A percentile compares a stretch with the other conserved stretches of the same genome.
phyloP scores from a whole-genome alignment of 1,140 invertebrate species.

The Stegodyphus mimosarum region DNA sequence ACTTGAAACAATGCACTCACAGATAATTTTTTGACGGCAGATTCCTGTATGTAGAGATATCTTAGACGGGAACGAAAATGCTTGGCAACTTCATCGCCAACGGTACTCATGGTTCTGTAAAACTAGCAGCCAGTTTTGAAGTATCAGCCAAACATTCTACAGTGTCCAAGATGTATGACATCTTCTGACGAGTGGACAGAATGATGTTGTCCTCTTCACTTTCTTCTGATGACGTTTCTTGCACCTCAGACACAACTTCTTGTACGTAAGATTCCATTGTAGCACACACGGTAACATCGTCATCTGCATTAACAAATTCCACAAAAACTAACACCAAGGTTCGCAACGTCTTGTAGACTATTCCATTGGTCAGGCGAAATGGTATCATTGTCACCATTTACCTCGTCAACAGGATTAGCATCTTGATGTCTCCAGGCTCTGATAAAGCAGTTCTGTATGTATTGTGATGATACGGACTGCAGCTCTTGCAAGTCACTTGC shows the following conservation, averaged over 20 bases:
- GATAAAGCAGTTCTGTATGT: background rate
- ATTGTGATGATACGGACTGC: background rate
- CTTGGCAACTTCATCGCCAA: too few relatives aligned
- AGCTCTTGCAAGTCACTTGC: constrained; percentile 4
- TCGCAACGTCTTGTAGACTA: background rate
- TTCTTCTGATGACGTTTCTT: too few relatives aligned
- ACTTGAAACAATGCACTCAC: too few relatives aligned
- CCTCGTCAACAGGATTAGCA: background rate
- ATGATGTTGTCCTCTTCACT: too few relatives aligned
- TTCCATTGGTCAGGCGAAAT: background rate
- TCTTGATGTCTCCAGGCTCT: background rate
- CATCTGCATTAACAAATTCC: too few relatives aligned
- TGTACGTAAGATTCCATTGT: background rate
- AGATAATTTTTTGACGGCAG: too few relatives aligned
- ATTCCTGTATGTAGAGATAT: background rate
- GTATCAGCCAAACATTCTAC: background rate
- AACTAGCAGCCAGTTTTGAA: background rate
- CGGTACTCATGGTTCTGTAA: too few relatives aligned
- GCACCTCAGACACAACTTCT: background rate
- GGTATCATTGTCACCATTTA: background rate
- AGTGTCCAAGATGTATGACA: too few relatives aligned
- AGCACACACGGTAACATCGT: background rate
- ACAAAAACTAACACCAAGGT: too few relatives aligned
- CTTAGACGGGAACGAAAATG: background rate
- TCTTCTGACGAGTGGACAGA: too few relatives aligned